Evolutionary conservation across 2,797 vertebrate genomes (phyloP).

Genomic region (Myripristis jacobus): DNA sequence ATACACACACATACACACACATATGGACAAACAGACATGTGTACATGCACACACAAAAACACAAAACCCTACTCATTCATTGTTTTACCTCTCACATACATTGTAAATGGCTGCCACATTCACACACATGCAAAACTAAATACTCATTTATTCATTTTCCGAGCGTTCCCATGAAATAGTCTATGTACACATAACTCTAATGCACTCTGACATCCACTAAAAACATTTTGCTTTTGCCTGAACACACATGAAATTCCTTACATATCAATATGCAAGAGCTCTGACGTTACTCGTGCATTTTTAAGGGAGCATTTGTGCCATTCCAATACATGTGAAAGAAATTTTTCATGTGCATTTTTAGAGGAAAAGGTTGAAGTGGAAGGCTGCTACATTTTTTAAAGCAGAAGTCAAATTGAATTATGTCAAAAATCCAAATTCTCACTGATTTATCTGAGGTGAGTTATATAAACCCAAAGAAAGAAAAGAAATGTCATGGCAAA

Average conservation of each 20-base stretch:
- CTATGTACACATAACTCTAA: not conserved
- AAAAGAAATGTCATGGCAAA: not conserved
- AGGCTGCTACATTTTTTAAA: slow-evolving; percentile 51
- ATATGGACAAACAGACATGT: too few species aligned
- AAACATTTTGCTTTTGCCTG: not conserved
- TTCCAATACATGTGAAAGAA: slow-evolving; percentile 28
- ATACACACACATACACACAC: too few species aligned
- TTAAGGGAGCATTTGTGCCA: slow-evolving; percentile 23
- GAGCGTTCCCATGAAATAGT: not conserved
- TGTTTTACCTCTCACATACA: not conserved
- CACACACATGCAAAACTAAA: not conserved
- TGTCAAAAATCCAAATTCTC: slow-evolving; percentile 13
- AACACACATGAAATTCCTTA: not conserved
- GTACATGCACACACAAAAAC: too few species aligned
- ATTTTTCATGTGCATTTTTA: slow-evolving; percentile 45
- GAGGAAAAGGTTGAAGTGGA: slow-evolving; percentile 28
- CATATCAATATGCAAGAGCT: slow-evolving; percentile 26
- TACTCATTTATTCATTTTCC: not conserved
- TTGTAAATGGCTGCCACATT: not conserved
- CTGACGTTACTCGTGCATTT: slow-evolving; percentile 36
- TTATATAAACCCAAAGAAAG: not conserved
- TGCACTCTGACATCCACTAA: not conserved
- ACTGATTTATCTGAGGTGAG: slow-evolving; percentile 1
- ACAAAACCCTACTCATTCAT: not conserved
- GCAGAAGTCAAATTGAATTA: slow-evolving; percentile 32